Evolutionary conservation across 2,888 invertebrate species (phyloP).

Genomic region (Acrobasis consociella): DNA sequence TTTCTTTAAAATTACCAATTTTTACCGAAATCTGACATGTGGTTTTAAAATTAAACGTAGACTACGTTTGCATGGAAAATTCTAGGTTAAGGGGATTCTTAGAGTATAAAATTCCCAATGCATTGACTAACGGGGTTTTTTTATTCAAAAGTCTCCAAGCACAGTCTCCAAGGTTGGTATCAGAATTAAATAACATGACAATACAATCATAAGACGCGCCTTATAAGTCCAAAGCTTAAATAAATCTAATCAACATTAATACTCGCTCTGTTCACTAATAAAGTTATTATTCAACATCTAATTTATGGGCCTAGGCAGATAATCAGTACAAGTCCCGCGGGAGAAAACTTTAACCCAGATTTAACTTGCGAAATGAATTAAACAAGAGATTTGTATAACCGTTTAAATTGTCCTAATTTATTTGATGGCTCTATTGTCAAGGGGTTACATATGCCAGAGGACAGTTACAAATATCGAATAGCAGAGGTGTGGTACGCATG

Average conservation of each 20-base stretch:
- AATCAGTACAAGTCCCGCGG: conserved; percentile 39
- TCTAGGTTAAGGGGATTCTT: too few relatives aligned
- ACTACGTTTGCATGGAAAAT: too few relatives aligned
- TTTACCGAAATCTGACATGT: too few relatives aligned
- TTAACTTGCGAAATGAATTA: conserved; percentile 64
- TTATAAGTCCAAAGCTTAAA: background rate
- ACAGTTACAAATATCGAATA: background rate
- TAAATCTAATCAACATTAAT: background rate
- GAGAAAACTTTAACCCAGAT: conserved; percentile 52
- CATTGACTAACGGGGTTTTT: too few relatives aligned
- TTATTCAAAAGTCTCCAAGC: too few relatives aligned
- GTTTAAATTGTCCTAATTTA: conserved; percentile 72
- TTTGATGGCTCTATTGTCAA: conserved; percentile 42
- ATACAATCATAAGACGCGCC: background rate
- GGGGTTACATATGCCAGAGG: conserved; percentile 1
- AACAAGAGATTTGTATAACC: conserved; percentile 63
- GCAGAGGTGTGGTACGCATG: too few relatives aligned
- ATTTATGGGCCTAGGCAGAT: conserved; percentile 17
- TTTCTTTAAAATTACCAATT: too few relatives aligned
- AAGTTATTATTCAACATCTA: conserved; percentile 3
- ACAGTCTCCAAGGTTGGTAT: too few relatives aligned
- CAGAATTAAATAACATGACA: too few relatives aligned
- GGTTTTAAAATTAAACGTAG: too few relatives aligned
- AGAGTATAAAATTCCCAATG: too few relatives aligned
- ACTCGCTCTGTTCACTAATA: background rate